Evolutionary conservation across 2,113 vertebrate species (phyloP).

Genomic region (Rhinoderma darwinii): DNA sequence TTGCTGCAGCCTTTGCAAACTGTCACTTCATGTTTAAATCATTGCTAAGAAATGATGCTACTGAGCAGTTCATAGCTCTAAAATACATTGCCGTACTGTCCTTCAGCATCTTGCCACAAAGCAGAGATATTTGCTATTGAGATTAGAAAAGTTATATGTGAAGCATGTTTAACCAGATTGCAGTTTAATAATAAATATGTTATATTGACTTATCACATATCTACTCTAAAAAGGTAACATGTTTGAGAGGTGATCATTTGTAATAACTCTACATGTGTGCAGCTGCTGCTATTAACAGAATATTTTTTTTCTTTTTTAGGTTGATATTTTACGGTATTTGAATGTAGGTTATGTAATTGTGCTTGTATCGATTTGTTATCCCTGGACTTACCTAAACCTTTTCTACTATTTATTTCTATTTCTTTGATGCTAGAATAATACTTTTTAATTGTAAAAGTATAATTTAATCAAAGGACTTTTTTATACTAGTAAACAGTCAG

Average conservation of each 20-base stretch:
- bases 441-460: background rate
- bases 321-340: no score
- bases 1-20: slow-evolving; percentile 44
- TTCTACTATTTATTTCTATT: no score
- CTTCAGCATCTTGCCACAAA: slow-evolving; percentile 23
- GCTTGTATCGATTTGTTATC: background rate
- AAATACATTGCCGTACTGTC: slow-evolving; percentile 28
- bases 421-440: background rate
- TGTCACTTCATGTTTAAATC: slow-evolving; percentile 45
- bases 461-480: background rate
- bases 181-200: background rate
- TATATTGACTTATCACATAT: background rate
- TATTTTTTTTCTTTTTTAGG: background rate
- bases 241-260: background rate
- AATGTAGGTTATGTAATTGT: background rate
- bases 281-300: background rate
- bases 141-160: background rate
- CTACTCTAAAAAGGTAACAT: background rate
- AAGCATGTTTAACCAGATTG: background rate
- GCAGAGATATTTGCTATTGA: slow-evolving; percentile 5
- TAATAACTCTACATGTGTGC: background rate
- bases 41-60: slow-evolving; percentile 36
- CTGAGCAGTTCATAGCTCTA: slow-evolving; percentile 35
- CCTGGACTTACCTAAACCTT: background rate
- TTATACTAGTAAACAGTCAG: background rate